Evolutionary conservation across 2,888 invertebrate species (phyloP).

Genomic region (Parasteatoda lunata): DNA sequence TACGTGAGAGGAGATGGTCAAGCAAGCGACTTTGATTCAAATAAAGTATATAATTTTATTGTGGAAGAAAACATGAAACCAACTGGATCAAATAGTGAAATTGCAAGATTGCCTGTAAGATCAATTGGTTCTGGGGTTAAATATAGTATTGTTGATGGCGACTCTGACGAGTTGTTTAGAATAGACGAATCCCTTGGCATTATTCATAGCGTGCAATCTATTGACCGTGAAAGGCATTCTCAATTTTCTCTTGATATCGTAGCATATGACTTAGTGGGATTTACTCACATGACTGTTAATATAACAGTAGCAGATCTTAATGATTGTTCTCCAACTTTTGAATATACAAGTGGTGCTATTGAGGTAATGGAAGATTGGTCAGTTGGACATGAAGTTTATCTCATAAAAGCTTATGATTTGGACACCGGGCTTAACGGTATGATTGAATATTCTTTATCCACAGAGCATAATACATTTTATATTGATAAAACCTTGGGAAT

Average conservation of each 20-base stretch:
- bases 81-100: conserved; percentile 79
- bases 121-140: conserved; percentile 79
- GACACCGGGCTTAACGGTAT: conserved; percentile 93
- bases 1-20: conserved; percentile 67
- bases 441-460: conserved; percentile 85
- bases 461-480: conserved; percentile 87
- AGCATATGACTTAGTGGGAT: conserved; percentile 84
- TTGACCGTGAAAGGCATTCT: conserved; percentile 87
- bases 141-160: conserved; percentile 88
- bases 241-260: conserved; percentile 86
- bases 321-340: conserved; percentile 90
- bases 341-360: conserved; percentile 76
- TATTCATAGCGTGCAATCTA: conserved; percentile 85
- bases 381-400: conserved; percentile 92
- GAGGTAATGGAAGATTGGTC: conserved; percentile 90
- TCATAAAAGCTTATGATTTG: conserved; percentile 88
- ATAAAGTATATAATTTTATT: conserved; percentile 69
- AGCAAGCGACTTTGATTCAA: conserved; percentile 68
- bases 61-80: conserved; percentile 69
- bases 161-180: conserved; percentile 83
- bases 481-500: conserved; percentile 91
- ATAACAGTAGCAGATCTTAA: conserved; percentile 90
- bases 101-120: conserved; percentile 81
- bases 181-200: conserved; percentile 92
- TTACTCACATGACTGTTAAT: conserved; percentile 86